Conservation (phyloP, 1,140 invertebrate genomes). For the Drosophila azteca region DNA sequence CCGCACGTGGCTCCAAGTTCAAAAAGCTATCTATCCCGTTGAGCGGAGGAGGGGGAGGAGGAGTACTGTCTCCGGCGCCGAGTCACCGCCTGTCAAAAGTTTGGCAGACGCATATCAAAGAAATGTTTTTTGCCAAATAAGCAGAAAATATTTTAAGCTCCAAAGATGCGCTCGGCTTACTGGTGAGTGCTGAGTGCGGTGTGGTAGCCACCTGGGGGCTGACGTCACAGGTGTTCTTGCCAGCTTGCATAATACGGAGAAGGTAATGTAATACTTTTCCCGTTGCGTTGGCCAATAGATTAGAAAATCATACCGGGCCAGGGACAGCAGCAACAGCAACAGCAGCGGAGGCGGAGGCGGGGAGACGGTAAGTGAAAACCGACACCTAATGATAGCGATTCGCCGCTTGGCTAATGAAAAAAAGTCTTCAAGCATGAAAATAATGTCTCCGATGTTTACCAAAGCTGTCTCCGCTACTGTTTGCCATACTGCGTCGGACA, state of each 20-base stretch:
- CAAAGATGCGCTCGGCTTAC: constrained; percentile 14
- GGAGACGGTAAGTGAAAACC: constrained; percentile 14
- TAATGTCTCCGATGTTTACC: constrained; percentile 36
- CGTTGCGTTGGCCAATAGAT: constrained; percentile 34
- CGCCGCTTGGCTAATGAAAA: constrained; percentile 42
- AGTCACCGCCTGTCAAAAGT: constrained; percentile 35
- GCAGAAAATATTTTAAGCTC: constrained; percentile 41
- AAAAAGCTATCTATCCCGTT: constrained; percentile 10
- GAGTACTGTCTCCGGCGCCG: constrained; percentile 2
- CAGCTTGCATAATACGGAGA: constrained; percentile 46
- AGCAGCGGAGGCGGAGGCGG: background rate
- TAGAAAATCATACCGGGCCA: constrained; percentile 41
- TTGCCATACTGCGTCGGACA: constrained; percentile 16
- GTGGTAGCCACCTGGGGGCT: constrained; percentile 23
- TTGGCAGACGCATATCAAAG: constrained; percentile 43
- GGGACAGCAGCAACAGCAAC: constrained; percentile 27
- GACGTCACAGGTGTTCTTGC: constrained; percentile 41
- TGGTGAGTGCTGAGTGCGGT: background rate
- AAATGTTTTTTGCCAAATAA: constrained; percentile 33
- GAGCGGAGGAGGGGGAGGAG: constrained; percentile 25
- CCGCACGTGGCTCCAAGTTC: constrained; percentile 32
- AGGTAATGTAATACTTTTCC: constrained; percentile 45
- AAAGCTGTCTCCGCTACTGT: constrained; percentile 39
- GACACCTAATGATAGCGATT: constrained; percentile 57
- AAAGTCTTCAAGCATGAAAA: constrained; percentile 37